A percentile compares a stretch with the other conserved stretches of the same genome.
These are phyloP conservation scores for Sciurus carolinensis DNA, from an alignment of 2,797 vertebrate genomes.

Conservation along the genomic window DNA sequence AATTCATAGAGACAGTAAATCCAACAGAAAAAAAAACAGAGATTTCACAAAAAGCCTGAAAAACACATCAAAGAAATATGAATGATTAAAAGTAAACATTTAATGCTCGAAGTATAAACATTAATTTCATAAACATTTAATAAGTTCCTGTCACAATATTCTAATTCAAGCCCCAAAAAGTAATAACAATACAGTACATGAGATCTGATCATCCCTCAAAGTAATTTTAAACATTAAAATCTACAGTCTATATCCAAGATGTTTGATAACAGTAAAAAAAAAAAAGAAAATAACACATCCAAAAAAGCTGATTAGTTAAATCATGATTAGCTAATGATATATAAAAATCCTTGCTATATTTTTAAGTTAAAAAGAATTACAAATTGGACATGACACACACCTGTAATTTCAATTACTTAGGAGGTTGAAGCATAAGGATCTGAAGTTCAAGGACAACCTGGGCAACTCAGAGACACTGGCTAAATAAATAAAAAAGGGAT, in stretches of 20 bases:
- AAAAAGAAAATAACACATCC: neutral
- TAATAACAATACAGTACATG: slow-evolving; percentile 58
- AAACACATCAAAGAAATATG: no score
- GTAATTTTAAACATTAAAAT: slow-evolving; percentile 69
- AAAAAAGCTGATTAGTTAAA: slow-evolving; percentile 10
- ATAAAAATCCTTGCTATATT: slow-evolving; percentile 38
- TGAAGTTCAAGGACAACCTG: no score
- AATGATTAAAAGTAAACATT: no score
- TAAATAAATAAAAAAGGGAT: no score
- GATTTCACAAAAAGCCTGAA: neutral
- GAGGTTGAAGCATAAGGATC: no score
- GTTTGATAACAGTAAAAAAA: neutral
- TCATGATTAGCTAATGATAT: slow-evolving; percentile 13
- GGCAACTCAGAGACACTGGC: no score
- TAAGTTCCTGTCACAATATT: slow-evolving; percentile 56
- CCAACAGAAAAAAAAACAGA: no score
- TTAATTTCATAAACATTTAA: slow-evolving; percentile 15
- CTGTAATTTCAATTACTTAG: neutral
- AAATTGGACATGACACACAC: neutral
- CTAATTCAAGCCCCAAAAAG: slow-evolving; percentile 61
- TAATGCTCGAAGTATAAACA: no score
- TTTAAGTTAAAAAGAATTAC: slow-evolving; percentile 34
- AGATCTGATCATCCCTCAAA: slow-evolving; percentile 31
- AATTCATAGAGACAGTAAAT: no score
- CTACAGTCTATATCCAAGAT: slow-evolving; percentile 52